Conservation (phyloP, 2,797 vertebrate genomes). For the Leptatherina wallacei region DNA sequence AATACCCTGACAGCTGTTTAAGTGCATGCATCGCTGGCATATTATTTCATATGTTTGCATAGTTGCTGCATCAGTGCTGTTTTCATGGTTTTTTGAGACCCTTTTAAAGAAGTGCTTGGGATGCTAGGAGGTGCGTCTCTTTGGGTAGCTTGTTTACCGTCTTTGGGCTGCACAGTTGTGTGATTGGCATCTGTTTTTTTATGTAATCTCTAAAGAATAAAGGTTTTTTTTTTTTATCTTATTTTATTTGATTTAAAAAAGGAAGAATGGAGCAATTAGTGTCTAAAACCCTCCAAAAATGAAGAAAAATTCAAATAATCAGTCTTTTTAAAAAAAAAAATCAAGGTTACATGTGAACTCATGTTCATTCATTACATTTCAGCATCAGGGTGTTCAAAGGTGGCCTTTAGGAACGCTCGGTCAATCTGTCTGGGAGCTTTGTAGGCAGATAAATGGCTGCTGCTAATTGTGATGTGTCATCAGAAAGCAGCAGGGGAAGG, state of each 20-base stretch:
- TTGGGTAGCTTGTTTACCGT: too few species aligned
- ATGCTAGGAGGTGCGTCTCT: too few species aligned
- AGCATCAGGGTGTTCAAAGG: constrained; percentile 41
- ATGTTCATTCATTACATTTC: constrained; percentile 22
- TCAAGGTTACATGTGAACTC: neutral
- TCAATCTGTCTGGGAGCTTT: constrained; percentile 49
- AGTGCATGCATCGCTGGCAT: neutral
- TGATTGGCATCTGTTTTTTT: neutral
- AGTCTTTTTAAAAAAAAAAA: too few species aligned
- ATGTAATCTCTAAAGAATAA: neutral
- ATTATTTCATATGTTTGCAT: neutral
- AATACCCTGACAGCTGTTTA: neutral
- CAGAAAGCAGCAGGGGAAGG: constrained; percentile 54
- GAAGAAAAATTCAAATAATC: too few species aligned
- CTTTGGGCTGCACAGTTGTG: neutral
- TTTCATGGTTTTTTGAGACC: neutral
- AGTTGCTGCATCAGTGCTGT: neutral
- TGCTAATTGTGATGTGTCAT: constrained; percentile 73
- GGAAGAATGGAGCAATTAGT: too few species aligned
- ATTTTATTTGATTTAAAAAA: too few species aligned
- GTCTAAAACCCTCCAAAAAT: too few species aligned
- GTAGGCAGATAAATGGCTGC: constrained; percentile 45
- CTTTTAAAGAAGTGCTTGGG: too few species aligned
- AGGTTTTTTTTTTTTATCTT: too few species aligned
- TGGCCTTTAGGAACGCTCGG: constrained; percentile 42